Percentiles rank a stretch among this genome's conserved stretches.
phyloP scores from a whole-genome alignment of 2,113 vertebrate species.

The Nettapus auritus region DNA sequence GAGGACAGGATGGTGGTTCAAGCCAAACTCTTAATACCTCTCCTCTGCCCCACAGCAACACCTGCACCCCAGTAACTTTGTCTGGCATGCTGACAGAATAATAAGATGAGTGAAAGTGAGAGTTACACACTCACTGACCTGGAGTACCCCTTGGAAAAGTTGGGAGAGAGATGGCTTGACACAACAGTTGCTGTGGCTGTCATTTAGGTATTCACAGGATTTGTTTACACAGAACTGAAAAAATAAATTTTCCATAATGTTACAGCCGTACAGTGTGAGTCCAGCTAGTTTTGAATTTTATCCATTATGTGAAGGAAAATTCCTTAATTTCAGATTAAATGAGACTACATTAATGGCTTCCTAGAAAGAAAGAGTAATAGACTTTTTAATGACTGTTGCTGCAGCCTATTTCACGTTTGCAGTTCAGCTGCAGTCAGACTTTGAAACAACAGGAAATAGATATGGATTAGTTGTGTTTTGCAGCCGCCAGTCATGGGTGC shows the following conservation, averaged over 20 bases:
- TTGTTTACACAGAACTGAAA: background rate
- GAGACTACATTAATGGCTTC: background rate
- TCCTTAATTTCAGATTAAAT: background rate
- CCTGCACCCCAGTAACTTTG: background rate
- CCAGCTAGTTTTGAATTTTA: background rate
- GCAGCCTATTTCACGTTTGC: background rate
- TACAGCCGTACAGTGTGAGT: background rate
- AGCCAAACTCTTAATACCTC: background rate
- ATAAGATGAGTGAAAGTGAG: background rate
- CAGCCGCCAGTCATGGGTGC: background rate
- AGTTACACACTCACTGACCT: background rate
- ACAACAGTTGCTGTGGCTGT: background rate
- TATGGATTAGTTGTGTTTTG: background rate
- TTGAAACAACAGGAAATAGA: background rate
- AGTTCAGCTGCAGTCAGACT: background rate
- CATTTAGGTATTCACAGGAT: background rate
- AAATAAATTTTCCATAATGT: background rate
- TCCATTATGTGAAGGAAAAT: background rate
- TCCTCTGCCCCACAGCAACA: background rate
- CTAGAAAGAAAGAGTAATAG: background rate
- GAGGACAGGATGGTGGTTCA: background rate
- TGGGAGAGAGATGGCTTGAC: background rate
- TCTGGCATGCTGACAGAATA: background rate
- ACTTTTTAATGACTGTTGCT: background rate
- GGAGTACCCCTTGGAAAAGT: background rate